These are phyloP conservation scores for Tachysurus vachellii DNA, from an alignment of 2,113 vertebrate species.

Conservation along the genomic window DNA sequence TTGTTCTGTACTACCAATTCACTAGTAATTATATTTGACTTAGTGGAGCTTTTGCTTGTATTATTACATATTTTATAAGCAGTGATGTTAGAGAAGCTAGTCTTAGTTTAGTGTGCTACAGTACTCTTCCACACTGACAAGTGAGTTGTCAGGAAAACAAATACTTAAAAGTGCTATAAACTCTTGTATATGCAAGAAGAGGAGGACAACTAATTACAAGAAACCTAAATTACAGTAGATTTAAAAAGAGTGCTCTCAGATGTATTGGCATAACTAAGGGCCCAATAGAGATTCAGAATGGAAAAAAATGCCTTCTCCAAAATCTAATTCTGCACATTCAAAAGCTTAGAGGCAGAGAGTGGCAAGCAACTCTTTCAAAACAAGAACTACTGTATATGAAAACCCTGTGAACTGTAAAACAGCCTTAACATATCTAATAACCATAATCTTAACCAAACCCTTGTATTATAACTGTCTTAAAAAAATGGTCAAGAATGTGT, in stretches of 20 bases:
- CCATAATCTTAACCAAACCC: not conserved
- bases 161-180: constrained; percentile 7
- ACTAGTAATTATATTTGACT: not conserved
- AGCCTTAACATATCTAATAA: not conserved
- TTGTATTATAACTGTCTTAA: not conserved
- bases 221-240: constrained; percentile 6
- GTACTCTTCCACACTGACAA: not conserved
- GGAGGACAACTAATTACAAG: not conserved
- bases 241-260: not conserved
- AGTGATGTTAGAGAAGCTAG: not conserved
- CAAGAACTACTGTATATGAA: not conserved
- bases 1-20: too few relatives aligned
- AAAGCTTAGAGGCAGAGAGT: not conserved
- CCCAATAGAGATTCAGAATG: not conserved
- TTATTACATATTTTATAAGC: not conserved
- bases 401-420: not conserved
- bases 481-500: not conserved
- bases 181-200: constrained; percentile 17
- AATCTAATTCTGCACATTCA: constrained; percentile 12
- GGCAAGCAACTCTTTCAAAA: not conserved
- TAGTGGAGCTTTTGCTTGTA: not conserved
- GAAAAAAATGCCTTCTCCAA: not conserved
- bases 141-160: not conserved
- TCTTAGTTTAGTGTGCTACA: not conserved
- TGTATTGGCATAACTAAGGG: not conserved